Base-by-base conservation (phyloP, 2,113 vertebrate genomes). In the Falco punctatus region DNA sequence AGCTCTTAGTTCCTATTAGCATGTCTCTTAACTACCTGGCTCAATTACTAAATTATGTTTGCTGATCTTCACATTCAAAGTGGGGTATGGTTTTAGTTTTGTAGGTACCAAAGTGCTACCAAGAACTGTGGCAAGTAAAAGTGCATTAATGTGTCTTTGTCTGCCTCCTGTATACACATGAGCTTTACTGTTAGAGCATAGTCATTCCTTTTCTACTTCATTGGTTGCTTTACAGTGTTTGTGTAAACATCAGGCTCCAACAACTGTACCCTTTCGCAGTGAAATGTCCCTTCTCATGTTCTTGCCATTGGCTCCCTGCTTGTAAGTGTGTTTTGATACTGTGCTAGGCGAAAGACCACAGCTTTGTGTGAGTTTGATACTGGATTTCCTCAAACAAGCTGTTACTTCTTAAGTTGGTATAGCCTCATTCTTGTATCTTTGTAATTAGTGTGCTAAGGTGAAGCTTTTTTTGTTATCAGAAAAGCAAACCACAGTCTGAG, bases 41-140 rank as follows among this genome's bases (percentile, higher is more conserved):
- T 67, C 17, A n/a, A 2, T 48, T 11, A 5, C 26, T 54, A 2
- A 33, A 19, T 32, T 5, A 5, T n/a, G 2, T 15, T 57, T 46
- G 19, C n/a, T 40, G 23, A 2, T 51, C 66, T 46, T 38, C 8
- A 8, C 0, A 0, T 0, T 46, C 13, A 6, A 15, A 22, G 15
- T 35, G 11, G 7, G 23, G 0, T 11, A 1, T 10, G 10, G 23
- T 8, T 75, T 75, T 65, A 26, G 16, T 18, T 79, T 26, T 78
- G 42, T 21, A 42, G n/a, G 22, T 51, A 42, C 14, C 42, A 42
- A 42, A 42, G 42, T 42, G 42, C 44, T 44, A 1, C 9, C 18
- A 1, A 48, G 24, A 19, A 4, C 40, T 17, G 67, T 11, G 24
- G 15, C 32, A 66, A 77, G 46, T 2, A 54, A 16, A 62, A 62